Evolutionary conservation across 2,113 vertebrate genomes (phyloP).

Genomic region (Percina caprodes): DNA sequence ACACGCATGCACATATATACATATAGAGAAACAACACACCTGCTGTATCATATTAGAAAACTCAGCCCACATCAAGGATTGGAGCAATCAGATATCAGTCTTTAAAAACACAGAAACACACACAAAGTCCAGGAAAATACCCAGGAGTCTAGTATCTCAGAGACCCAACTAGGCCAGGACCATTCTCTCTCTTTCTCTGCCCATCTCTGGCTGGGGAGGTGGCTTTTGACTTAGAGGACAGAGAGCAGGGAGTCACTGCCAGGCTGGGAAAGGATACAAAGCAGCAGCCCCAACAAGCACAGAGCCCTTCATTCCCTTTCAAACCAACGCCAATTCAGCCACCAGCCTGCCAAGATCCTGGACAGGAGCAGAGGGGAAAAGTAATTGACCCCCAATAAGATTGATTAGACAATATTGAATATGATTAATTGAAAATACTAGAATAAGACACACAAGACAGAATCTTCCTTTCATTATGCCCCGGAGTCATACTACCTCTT

Average conservation of each 20-base stretch:
- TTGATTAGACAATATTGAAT: conserved; percentile 57
- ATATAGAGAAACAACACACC: conserved; percentile 40
- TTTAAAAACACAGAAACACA: conserved; percentile 25
- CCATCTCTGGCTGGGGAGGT: conserved; percentile 41
- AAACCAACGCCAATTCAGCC: conserved; percentile 51
- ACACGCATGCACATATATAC: neutral
- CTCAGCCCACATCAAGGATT: conserved; percentile 4
- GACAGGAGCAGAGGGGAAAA: conserved; percentile 34
- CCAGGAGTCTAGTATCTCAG: conserved; percentile 19
- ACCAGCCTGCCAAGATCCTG: conserved; percentile 51
- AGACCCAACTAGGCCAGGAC: conserved; percentile 41
- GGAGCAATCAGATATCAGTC: conserved; percentile 31
- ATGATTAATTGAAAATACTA: conserved; percentile 65
- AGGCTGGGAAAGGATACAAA: conserved; percentile 67
- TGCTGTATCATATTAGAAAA: conserved; percentile 56
- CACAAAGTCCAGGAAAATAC: conserved; percentile 23
- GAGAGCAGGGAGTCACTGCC: conserved; percentile 48
- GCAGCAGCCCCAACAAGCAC: conserved; percentile 55
- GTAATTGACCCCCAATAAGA: conserved; percentile 66
- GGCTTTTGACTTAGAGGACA: conserved; percentile 60
- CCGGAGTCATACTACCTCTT: conserved; percentile 41
- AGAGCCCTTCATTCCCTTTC: conserved; percentile 54
- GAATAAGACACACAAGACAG: conserved; percentile 53
- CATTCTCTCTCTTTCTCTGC: conserved; percentile 29
- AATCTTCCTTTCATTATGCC: conserved; percentile 35